Conservation (phyloP, 2,113 vertebrate species). For the Hyaena hyaena region DNA sequence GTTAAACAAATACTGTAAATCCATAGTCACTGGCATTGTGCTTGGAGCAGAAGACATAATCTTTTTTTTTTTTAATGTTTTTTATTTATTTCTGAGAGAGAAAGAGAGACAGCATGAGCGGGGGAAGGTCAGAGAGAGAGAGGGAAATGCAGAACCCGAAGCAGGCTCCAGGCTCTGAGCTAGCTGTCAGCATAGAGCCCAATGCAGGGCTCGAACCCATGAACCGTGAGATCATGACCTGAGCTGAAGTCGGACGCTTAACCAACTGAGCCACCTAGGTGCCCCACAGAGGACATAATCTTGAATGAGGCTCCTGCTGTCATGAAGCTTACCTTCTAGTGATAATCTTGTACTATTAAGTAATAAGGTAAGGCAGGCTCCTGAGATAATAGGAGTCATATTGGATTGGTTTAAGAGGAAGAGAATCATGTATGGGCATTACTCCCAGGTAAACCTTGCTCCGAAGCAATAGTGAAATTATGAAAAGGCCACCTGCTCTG, state of each 20-base stretch:
- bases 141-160: too few relatives aligned
- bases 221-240: too few relatives aligned
- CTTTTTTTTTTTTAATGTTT: background rate
- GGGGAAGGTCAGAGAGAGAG: too few relatives aligned
- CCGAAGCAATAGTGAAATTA: background rate
- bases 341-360: background rate
- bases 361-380: background rate
- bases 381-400: background rate
- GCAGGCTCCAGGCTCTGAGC: too few relatives aligned
- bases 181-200: too few relatives aligned
- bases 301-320: background rate
- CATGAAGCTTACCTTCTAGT: background rate
- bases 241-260: too few relatives aligned
- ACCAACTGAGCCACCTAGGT: too few relatives aligned
- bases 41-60: background rate
- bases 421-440: background rate
- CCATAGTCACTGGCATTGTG: background rate
- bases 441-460: slow-evolving; percentile 14
- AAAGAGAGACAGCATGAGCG: too few relatives aligned
- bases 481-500: background rate
- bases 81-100: too few relatives aligned
- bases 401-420: background rate
- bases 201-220: too few relatives aligned
- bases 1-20: background rate
- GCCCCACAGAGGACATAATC: background rate